phyloP scores from a whole-genome alignment of 2,797 vertebrate genomes.

The Cyclopterus lumpus region DNA sequence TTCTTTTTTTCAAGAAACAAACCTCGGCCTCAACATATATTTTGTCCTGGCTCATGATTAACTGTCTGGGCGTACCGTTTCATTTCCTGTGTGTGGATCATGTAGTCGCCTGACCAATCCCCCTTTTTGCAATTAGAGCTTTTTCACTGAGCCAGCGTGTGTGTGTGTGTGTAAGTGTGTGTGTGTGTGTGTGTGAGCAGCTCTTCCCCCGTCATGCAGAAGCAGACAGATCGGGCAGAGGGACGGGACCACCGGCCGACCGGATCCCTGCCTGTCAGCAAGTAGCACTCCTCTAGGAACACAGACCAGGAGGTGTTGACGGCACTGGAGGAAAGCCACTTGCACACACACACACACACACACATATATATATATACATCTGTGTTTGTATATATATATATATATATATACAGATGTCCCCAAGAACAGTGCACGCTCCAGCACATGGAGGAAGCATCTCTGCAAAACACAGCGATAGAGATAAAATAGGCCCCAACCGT shows the following conservation, averaged over 20 bases:
- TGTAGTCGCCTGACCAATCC: conserved; percentile 9
- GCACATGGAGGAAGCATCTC: conserved; percentile 69
- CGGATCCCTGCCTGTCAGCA: conserved; percentile 61
- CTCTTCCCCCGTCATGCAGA: conserved; percentile 2
- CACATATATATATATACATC: conserved; percentile 33
- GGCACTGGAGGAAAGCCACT: conserved; percentile 43
- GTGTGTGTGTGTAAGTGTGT: conserved; percentile 21
- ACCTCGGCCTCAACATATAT: neutral
- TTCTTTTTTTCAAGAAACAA: conserved; percentile 6
- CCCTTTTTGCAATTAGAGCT: conserved; percentile 43
- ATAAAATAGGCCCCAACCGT: conserved; percentile 31
- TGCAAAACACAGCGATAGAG: conserved; percentile 14
- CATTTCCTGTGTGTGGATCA: conserved; percentile 46
- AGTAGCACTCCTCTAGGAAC: conserved; percentile 39
- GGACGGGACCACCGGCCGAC: conserved; percentile 50
- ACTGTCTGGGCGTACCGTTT: conserved; percentile 21
- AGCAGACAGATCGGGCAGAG: conserved; percentile 11
- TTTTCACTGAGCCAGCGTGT: neutral
- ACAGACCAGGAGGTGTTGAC: conserved; percentile 48
- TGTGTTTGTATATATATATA: neutral
- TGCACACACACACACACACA: neutral
- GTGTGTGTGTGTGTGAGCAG: conserved; percentile 22
- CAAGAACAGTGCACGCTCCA: conserved; percentile 11
- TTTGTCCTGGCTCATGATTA: conserved; percentile 13
- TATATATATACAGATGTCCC: conserved; percentile 24